Percentiles rank a stretch among this genome's conserved stretches.
Evolutionary conservation across 2,797 vertebrate species (phyloP).

Genomic region (Podarcis lilfordi): DNA sequence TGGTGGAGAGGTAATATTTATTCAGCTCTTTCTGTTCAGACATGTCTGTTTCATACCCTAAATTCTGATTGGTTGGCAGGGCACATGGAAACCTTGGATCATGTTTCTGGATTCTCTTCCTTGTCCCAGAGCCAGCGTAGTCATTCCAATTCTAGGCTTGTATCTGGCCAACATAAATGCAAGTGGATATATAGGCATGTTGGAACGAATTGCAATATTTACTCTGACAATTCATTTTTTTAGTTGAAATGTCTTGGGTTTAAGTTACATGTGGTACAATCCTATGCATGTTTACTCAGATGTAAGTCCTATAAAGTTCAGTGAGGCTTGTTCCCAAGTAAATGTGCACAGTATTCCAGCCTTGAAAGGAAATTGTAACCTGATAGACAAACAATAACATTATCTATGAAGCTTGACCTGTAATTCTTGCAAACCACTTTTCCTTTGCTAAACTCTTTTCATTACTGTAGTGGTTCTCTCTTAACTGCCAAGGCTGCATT

Average conservation of each 20-base stretch:
- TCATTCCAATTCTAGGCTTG: constrained; percentile 18
- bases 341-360: not conserved
- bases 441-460: not conserved
- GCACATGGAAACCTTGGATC: constrained; percentile 62
- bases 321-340: not conserved
- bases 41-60: constrained; percentile 34
- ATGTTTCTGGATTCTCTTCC: constrained; percentile 52
- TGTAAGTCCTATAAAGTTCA: not conserved
- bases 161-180: constrained; percentile 29
- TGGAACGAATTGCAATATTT: not conserved
- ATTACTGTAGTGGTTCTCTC: not conserved
- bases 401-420: not conserved
- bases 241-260: not conserved
- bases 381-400: not conserved
- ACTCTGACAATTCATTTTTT: not conserved
- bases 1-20: constrained; percentile 19
- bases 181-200: not conserved
- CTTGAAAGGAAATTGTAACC: constrained; percentile 2
- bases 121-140: constrained; percentile 41
- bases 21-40: constrained; percentile 45
- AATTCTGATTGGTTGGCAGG: constrained; percentile 52
- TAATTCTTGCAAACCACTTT: not conserved
- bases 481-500: not conserved
- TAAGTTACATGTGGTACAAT: not conserved
- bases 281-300: not conserved